Base-by-base conservation (phyloP, 1,140 invertebrate genomes). In the Drosophila eugracilis region DNA sequence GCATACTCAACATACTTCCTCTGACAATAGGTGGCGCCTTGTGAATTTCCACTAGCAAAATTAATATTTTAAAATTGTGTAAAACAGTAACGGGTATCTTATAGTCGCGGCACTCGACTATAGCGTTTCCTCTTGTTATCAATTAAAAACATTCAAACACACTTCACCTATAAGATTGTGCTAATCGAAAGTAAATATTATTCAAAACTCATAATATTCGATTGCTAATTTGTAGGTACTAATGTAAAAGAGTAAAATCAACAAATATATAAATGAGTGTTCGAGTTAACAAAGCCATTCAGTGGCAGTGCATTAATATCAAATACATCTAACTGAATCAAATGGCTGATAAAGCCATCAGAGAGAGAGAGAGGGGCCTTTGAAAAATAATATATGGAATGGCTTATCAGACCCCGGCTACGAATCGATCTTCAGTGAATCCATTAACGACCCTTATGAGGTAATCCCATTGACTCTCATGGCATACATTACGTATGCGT, bases 341-440 rank as follows among this genome's bases (percentile, higher is more conserved):
- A 54, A 54, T 37, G 49, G 12, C 48, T 59, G 55, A 59, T 59
- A 59, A 37, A 59, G 49, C 9, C 44, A 47, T 28, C 14, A 47
- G n/a, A n/a, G n/a, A n/a, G n/a, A n/a, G n/a, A n/a, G n/a, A n/a
- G n/a, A n/a, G n/a, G n/a, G n/a, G n/a, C n/a, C 22, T 36, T 21
- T 52, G 36, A 24, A 19, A 50, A 58, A 54, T 42, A 54, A 22
- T 22, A 15, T 15, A 17, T 22, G 45, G 4, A 5, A 53, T 10
- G 15, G 19, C 19, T 59, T 59, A 59, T 59, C 55, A 14, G 2
- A 10, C 10, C 5, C 19, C 14, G 24, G 9, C n/a, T 10, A 30
- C 19, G 30, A 54, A 62, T 62, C 34, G 14, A n/a, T 60, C 34
- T 17, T 14, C 54, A 62, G 42, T 59, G 59, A 62, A 44, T n/a